Conservation (phyloP, 2,113 vertebrate genomes). For the Alosa alosa region DNA sequence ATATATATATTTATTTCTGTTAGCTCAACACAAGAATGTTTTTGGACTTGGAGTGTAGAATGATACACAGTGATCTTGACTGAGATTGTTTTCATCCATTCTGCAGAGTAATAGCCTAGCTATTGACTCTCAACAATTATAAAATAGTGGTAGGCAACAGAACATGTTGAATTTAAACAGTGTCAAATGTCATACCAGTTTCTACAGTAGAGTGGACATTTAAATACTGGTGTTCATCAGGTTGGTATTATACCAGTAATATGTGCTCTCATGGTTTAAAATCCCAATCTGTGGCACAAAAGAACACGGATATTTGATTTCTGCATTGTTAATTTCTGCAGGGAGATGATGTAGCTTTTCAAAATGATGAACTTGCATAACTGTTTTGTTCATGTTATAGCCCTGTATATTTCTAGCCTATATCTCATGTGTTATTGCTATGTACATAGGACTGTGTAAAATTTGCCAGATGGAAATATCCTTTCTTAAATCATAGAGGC, state of each 20-base stretch:
- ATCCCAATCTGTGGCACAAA: neutral
- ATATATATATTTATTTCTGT: neutral
- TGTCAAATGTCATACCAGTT: neutral
- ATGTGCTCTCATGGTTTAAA: neutral
- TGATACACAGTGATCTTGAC: neutral
- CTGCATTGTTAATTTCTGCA: neutral
- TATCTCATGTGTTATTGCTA: conserved; percentile 29
- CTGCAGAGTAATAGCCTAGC: neutral
- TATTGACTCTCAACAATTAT: neutral
- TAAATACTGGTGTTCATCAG: neutral
- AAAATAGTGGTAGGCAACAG: neutral
- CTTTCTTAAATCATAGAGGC: conserved; percentile 49
- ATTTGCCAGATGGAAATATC: conserved; percentile 45
- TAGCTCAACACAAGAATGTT: conserved; percentile 1
- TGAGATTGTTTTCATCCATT: neutral
- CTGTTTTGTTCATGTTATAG: neutral
- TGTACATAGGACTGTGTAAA: conserved; percentile 51
- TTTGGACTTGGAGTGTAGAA: neutral
- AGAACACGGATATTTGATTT: neutral
- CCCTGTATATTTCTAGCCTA: neutral
- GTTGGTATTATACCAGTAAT: neutral
- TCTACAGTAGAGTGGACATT: neutral
- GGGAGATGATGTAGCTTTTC: neutral
- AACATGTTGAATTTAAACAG: neutral
- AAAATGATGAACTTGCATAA: neutral